These are phyloP conservation scores for Osmerus mordax DNA, from an alignment of 2,113 vertebrate genomes.

Conservation along the genomic window DNA sequence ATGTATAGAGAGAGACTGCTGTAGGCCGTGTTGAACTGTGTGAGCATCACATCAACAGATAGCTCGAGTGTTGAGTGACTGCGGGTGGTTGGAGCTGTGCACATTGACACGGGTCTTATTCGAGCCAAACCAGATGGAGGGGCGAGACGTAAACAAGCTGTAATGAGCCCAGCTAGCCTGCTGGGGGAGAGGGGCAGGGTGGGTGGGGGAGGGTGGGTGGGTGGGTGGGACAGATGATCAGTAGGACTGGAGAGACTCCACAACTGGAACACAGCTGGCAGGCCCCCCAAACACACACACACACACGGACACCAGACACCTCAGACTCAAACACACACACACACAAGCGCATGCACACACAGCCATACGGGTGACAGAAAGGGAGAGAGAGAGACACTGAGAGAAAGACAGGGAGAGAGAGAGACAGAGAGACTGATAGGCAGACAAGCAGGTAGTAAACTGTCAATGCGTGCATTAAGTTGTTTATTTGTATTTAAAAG, in stretches of 20 bases:
- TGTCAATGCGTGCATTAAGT: too few species aligned
- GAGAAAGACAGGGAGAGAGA: background rate
- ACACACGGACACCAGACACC: background rate
- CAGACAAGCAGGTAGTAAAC: background rate
- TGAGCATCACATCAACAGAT: background rate
- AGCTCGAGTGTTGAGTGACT: constrained; percentile 8
- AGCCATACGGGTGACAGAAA: background rate
- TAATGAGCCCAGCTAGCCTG: constrained; percentile 66
- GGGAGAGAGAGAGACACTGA: too few species aligned
- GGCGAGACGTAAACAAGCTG: constrained; percentile 67
- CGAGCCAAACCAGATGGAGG: constrained; percentile 61
- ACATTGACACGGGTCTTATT: constrained; percentile 65
- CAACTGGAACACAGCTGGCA: constrained; percentile 62
- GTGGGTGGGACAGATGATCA: constrained; percentile 63
- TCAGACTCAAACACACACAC: background rate
- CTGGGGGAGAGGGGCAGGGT: constrained; percentile 49
- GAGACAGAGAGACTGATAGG: background rate
- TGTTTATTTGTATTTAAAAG: too few species aligned
- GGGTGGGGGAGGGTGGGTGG: constrained; percentile 25
- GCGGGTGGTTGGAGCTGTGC: constrained; percentile 44
- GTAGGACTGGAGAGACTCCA: constrained; percentile 49
- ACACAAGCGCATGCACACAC: background rate
- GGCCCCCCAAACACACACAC: background rate
- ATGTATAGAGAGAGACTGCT: background rate
- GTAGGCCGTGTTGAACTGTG: constrained; percentile 14